phyloP scores from a whole-genome alignment of 2,797 vertebrate genomes.

The Myripristis jacobus region DNA sequence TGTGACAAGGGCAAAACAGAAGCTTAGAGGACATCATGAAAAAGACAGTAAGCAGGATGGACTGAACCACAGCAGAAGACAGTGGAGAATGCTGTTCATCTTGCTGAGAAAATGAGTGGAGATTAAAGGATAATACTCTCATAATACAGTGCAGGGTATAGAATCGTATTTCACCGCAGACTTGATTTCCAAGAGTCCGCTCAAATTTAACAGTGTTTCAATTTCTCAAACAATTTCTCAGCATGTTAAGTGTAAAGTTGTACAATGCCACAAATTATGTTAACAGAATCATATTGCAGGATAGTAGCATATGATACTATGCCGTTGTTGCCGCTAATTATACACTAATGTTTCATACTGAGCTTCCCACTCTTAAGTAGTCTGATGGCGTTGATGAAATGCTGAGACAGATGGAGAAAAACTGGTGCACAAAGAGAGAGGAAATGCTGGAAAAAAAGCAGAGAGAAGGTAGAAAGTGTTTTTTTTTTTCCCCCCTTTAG shows the following conservation, averaged over 20 bases:
- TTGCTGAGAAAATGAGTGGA: background rate
- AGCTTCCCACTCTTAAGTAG: conserved; percentile 24
- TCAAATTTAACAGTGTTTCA: background rate
- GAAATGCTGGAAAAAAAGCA: background rate
- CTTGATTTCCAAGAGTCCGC: background rate
- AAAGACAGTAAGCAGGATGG: conserved; percentile 19
- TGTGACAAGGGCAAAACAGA: conserved; percentile 39
- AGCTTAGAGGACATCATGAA: conserved; percentile 41
- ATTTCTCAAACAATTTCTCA: background rate
- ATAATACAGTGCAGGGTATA: conserved; percentile 8
- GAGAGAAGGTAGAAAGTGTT: background rate
- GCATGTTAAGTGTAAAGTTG: conserved; percentile 6
- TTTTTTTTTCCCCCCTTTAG: background rate
- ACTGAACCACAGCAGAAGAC: background rate
- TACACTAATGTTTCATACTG: conserved; percentile 16
- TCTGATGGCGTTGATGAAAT: conserved; percentile 5
- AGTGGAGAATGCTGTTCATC: conserved; percentile 15
- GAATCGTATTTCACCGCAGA: background rate
- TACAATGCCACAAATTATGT: background rate
- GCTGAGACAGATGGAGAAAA: background rate
- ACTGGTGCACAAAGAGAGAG: background rate
- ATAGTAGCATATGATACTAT: background rate
- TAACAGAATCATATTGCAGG: background rate
- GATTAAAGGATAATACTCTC: conserved; percentile 43
- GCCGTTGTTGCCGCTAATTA: conserved; percentile 21